Evolutionary conservation across 2,888 invertebrate species (phyloP), one percentile per base, ranked within the genome.

Genomic region (Acleris sparsana): DNA sequence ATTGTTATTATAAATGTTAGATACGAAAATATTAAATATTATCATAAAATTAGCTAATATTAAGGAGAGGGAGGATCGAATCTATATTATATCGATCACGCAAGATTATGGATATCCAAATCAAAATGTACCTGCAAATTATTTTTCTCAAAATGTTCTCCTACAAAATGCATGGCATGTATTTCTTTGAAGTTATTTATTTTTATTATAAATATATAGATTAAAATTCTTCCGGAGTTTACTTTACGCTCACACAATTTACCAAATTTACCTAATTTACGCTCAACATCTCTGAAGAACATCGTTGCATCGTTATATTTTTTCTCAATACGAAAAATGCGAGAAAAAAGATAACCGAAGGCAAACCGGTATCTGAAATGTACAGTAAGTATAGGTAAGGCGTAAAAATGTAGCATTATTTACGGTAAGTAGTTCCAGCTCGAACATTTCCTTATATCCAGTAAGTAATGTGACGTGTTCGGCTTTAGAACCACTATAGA

Each of bases 1-100:
- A 39, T 18, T 53, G 53, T 62, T 59, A 59, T 29, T 62, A 56
- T 61, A 44, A 56, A 57, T 43, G 56, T 66, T 57, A 66, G 46
- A 52, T 62, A 62, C 52, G 16, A n/a, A 61, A 56, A 56, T 65
- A 61, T 51, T 55, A 11, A 64, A 6, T 13, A 61, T 57, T 64
- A 59, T 62, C 46, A 62, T 62, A 53, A 52, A 55, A 53, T 44
- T 65, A 63, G 55, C 11, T 62, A 57, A 52, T 52, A 56, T 71
- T 79, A 80, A 78, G 76, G 80, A 80, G 83, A 76, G 83, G 85
- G 85, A 83, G 84, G 82, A 79, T 80, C 79, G 80, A 76, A 79
- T 72, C 71, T 39, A 39, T 71, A 71, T 73, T 74, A 73, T 71
- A 75, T 71, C 70, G 69, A 72, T 70, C 63, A 66, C 73, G 71